A percentile compares a stretch with the other conserved stretches of the same genome.
These are phyloP conservation scores for Adrianichthys oophorus DNA, from an alignment of 2,797 vertebrate genomes.

Conservation along the genomic window DNA sequence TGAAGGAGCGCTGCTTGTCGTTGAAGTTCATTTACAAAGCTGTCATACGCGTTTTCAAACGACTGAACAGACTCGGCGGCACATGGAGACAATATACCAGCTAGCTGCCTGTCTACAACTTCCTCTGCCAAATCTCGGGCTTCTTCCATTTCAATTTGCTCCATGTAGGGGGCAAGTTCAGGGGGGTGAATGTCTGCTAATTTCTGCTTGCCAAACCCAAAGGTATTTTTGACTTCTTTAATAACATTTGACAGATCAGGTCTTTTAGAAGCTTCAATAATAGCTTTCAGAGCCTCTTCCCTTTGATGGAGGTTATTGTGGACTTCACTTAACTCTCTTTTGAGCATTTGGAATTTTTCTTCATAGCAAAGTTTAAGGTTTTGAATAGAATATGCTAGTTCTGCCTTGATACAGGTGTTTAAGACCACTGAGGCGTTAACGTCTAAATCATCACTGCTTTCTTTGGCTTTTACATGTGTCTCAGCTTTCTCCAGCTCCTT, in stretches of 20 bases:
- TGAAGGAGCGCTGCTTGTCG: constrained; percentile 84
- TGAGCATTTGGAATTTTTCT: constrained; percentile 80
- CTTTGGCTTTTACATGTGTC: constrained; percentile 44
- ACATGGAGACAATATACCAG: constrained; percentile 37
- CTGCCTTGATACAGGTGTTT: constrained; percentile 84
- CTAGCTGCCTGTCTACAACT: constrained; percentile 72
- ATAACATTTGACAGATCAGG: constrained; percentile 81
- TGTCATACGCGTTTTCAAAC: constrained; percentile 76
- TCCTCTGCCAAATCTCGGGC: constrained; percentile 64
- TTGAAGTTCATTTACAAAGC: constrained; percentile 85
- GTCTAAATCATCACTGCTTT: constrained; percentile 44
- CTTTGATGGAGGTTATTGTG: constrained; percentile 82
- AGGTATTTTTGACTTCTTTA: constrained; percentile 79
- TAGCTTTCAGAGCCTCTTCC: constrained; percentile 79
- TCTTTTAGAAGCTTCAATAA: constrained; percentile 80
- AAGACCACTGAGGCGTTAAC: constrained; percentile 51
- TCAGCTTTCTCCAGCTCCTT: constrained; percentile 84
- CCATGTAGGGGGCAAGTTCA: constrained; percentile 75
- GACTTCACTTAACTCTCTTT: constrained; percentile 84
- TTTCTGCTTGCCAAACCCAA: constrained; percentile 61
- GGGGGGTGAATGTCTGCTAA: constrained; percentile 69
- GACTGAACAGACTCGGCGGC: constrained; percentile 74
- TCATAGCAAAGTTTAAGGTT: constrained; percentile 86
- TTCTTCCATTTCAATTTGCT: constrained; percentile 75
- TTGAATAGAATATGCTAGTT: constrained; percentile 85